Percentiles rank a stretch among this genome's conserved stretches.
phyloP scores from a whole-genome alignment of 2,113 vertebrate genomes.

The Brienomyrus brachyistius region DNA sequence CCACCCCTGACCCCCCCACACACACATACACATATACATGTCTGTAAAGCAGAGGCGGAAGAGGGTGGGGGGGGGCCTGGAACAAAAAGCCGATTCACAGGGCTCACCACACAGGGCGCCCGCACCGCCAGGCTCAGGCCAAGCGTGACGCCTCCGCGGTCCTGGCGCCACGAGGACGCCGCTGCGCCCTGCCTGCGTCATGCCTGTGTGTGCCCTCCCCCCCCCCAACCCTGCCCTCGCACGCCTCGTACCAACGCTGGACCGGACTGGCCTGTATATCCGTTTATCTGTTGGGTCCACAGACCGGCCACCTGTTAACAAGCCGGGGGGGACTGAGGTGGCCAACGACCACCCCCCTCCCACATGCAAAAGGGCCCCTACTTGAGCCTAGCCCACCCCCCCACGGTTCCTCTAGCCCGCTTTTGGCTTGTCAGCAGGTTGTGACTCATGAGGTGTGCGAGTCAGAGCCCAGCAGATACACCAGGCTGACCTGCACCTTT shows the following conservation, averaged over 20 bases:
- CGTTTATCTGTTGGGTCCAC: neutral
- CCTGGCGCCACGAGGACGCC: constrained; percentile 56
- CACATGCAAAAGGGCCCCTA: neutral
- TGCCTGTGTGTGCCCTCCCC: neutral
- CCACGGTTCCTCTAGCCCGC: neutral
- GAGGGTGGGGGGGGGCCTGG: constrained; percentile 26
- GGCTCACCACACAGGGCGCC: constrained; percentile 55
- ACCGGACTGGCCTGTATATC: neutral
- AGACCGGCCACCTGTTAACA: neutral
- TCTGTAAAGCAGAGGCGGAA: too few relatives aligned
- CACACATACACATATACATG: constrained; percentile 33
- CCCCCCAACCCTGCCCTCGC: neutral
- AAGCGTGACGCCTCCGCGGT: constrained; percentile 55
- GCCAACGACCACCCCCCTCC: neutral
- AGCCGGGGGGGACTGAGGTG: neutral
- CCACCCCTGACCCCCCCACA: neutral
- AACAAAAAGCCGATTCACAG: constrained; percentile 65
- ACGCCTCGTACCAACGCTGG: neutral
- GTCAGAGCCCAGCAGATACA: neutral
- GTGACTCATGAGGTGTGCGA: neutral
- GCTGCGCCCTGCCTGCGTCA: constrained; percentile 15
- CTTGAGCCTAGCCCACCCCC: neutral
- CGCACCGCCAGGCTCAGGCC: constrained; percentile 54
- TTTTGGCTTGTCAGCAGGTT: neutral
- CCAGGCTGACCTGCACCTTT: neutral